Evolutionary conservation across 2,797 vertebrate genomes (phyloP).

Genomic region (Semotilus atromaculatus): DNA sequence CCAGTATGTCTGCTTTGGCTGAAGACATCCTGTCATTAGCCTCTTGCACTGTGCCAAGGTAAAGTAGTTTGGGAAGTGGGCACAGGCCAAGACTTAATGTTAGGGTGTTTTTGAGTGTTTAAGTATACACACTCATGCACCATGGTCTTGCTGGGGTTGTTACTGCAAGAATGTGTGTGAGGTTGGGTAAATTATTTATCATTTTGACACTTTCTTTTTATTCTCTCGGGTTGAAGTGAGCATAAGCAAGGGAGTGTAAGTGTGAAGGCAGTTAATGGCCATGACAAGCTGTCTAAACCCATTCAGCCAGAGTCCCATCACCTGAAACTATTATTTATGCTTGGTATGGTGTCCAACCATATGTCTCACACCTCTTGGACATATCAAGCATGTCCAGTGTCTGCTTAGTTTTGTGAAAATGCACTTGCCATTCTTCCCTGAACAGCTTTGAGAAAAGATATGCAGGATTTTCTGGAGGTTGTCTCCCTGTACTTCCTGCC

Average conservation of each 20-base stretch:
- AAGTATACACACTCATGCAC: slow-evolving; percentile 63
- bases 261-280: not conserved
- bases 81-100: slow-evolving; percentile 67
- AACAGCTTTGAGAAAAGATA: not conserved
- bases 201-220: slow-evolving; percentile 33
- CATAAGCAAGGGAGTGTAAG: slow-evolving; percentile 34
- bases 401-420: slow-evolving; percentile 5
- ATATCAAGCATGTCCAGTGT: not conserved
- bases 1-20: slow-evolving; percentile 64
- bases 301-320: not conserved
- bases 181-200: slow-evolving; percentile 44
- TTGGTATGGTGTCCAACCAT: not conserved
- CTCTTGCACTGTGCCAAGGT: slow-evolving; percentile 62
- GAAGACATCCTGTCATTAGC: slow-evolving; percentile 75
- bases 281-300: not conserved
- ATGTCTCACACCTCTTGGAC: not conserved
- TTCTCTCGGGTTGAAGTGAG: slow-evolving; percentile 61
- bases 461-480: slow-evolving; percentile 26
- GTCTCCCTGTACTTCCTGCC: slow-evolving; percentile 45
- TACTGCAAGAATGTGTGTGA: slow-evolving; percentile 30
- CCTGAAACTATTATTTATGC: slow-evolving; percentile 7
- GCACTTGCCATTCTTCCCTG: not conserved
- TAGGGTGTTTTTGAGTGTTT: slow-evolving; percentile 58
- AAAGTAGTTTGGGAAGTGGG: slow-evolving; percentile 69
- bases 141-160: slow-evolving; percentile 18